Percentiles rank a stretch among this genome's conserved stretches.
phyloP scores from a whole-genome alignment of 2,888 invertebrate genomes.

The Bedellia somnulentella region DNA sequence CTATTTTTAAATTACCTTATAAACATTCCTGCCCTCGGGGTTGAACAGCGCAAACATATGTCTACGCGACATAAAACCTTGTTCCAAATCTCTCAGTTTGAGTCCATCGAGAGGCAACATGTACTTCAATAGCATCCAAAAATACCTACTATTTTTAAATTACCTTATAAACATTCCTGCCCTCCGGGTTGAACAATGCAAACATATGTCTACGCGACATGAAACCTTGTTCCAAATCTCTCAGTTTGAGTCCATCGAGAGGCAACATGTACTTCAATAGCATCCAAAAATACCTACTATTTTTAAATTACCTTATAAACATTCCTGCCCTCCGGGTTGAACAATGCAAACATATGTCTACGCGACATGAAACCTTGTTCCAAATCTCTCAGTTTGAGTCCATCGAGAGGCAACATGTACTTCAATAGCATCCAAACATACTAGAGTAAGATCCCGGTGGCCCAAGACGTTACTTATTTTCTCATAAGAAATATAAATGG shows the following conservation, averaged over 20 bases:
- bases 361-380: slow-evolving; percentile 98
- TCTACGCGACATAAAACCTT: slow-evolving; percentile 96
- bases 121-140: slow-evolving; percentile 66
- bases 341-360: slow-evolving; percentile 95
- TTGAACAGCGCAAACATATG: slow-evolving; percentile 98
- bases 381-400: slow-evolving; percentile 92
- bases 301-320: slow-evolving; percentile 82
- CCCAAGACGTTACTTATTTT: too few species aligned
- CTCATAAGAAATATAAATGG: too few species aligned
- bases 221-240: slow-evolving; percentile 96
- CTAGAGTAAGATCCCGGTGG: too few species aligned
- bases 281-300: background rate
- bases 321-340: slow-evolving; percentile 96
- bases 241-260: slow-evolving; percentile 92
- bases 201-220: slow-evolving; percentile 98
- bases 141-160: slow-evolving; percentile 4
- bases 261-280: slow-evolving; percentile 68
- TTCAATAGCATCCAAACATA: background rate
- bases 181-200: slow-evolving; percentile 97
- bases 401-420: slow-evolving; percentile 88
- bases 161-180: slow-evolving; percentile 92
- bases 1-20: too few species aligned
- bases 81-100: slow-evolving; percentile 94
- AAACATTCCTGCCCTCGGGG: slow-evolving; percentile 94
- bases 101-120: slow-evolving; percentile 97